phyloP scores from a whole-genome alignment of 1,140 invertebrate genomes.

The Ceratoteleas bidentatus region DNA sequence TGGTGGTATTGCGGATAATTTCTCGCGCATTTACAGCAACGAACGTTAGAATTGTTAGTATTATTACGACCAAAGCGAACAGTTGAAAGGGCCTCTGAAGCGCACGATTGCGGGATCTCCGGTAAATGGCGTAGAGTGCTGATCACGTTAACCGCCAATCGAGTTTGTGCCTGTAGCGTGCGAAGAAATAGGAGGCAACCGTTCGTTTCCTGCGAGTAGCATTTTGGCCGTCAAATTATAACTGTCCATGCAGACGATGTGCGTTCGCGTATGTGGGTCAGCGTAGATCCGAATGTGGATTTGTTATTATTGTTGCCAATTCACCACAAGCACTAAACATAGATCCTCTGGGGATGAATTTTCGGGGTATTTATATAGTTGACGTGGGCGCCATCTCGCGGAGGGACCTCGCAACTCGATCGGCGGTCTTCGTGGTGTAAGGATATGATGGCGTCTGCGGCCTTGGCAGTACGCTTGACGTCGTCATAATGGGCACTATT shows the following conservation, averaged over 20 bases:
- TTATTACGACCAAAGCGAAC: constrained; percentile 53
- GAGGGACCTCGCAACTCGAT: not conserved
- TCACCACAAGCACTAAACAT: no score
- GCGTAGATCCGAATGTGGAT: no score
- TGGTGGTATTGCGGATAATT: constrained; percentile 36
- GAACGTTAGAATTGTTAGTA: constrained; percentile 41
- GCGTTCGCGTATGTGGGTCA: no score
- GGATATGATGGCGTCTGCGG: constrained; percentile 28
- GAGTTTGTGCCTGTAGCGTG: not conserved
- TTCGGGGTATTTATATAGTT: no score
- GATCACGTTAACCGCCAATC: constrained; percentile 37
- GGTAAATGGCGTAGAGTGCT: constrained; percentile 30
- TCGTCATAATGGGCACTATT: constrained; percentile 26
- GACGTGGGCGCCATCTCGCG: no score
- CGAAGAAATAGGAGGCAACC: not conserved
- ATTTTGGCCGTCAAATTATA: no score
- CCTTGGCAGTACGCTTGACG: constrained; percentile 2
- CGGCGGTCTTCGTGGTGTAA: constrained; percentile 16
- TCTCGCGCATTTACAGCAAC: constrained; percentile 29
- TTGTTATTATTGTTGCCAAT: no score
- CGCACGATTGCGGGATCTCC: constrained; percentile 36
- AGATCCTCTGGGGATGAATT: no score
- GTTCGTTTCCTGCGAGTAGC: not conserved
- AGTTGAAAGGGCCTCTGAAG: constrained; percentile 41
- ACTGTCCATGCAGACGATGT: no score